Evolutionary conservation across 2,797 vertebrate genomes (phyloP).

Genomic region (Allobates femoralis): DNA sequence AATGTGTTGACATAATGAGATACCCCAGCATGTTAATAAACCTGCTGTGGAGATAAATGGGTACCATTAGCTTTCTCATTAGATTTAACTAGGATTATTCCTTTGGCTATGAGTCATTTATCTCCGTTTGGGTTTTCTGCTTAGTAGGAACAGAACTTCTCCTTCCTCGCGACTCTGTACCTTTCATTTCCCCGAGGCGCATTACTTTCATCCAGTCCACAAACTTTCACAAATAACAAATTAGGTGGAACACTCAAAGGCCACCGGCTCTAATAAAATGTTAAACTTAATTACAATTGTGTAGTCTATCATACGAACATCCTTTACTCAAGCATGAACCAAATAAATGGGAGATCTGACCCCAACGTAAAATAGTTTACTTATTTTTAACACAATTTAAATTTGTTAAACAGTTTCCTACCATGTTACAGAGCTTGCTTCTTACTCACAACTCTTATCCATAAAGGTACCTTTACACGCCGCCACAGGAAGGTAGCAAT

Average conservation of each 20-base stretch:
- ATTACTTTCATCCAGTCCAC: background rate
- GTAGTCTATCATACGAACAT: background rate
- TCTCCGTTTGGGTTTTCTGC: slow-evolving; percentile 61
- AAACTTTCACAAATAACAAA: slow-evolving; percentile 56
- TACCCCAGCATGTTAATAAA: slow-evolving; percentile 65
- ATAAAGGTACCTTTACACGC: no score
- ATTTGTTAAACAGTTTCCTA: no score
- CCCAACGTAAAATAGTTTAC: background rate
- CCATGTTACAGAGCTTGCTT: no score
- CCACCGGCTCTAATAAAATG: background rate
- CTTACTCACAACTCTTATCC: no score
- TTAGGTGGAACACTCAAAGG: slow-evolving; percentile 17
- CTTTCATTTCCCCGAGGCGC: slow-evolving; percentile 44
- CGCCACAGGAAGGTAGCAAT: no score
- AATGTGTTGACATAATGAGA: slow-evolving; percentile 62
- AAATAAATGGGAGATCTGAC: background rate
- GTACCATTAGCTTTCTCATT: slow-evolving; percentile 71
- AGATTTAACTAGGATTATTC: slow-evolving; percentile 70
- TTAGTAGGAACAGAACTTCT: slow-evolving; percentile 44
- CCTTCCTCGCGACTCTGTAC: slow-evolving; percentile 23
- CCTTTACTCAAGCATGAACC: background rate
- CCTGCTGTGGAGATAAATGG: slow-evolving; percentile 68
- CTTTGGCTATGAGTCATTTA: slow-evolving; percentile 68
- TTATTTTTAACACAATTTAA: no score
- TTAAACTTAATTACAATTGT: slow-evolving; percentile 1